Percentiles rank a stretch among this genome's conserved stretches.
Evolutionary conservation across 2,113 vertebrate species (phyloP).

Genomic region (Hippoglossus stenolepis): DNA sequence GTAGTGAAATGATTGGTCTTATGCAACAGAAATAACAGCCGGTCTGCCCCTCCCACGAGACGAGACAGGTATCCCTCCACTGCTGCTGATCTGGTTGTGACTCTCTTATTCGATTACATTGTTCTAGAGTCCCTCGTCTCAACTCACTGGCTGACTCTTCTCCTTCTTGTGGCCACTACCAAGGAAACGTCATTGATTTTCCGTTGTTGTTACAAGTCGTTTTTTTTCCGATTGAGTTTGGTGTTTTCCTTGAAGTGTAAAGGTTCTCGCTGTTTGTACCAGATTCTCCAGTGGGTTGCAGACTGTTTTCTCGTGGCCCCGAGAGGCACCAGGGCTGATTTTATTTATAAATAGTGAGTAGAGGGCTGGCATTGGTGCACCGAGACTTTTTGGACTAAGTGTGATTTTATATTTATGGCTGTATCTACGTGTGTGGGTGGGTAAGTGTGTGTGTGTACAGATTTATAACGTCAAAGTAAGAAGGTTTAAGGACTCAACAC

Average conservation of each 20-base stretch:
- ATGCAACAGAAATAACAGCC: too few species aligned
- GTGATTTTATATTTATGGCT: conserved; percentile 27
- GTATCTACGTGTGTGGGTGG: conserved; percentile 3
- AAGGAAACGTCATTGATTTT: conserved; percentile 68
- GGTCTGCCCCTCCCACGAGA: too few species aligned
- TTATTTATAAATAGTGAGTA: conserved; percentile 72
- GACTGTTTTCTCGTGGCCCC: conserved; percentile 58
- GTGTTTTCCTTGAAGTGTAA: conserved; percentile 65
- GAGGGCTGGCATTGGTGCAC: conserved; percentile 49
- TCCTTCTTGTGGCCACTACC: conserved; percentile 25
- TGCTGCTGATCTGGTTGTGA: conserved; percentile 17
- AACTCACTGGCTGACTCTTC: conserved; percentile 27
- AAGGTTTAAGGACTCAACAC: background rate
- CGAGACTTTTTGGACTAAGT: conserved; percentile 41
- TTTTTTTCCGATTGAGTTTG: background rate
- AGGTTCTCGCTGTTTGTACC: conserved; percentile 62
- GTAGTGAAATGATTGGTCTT: too few species aligned
- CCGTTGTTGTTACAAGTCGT: conserved; percentile 52
- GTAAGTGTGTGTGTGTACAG: background rate
- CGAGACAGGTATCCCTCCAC: conserved; percentile 2
- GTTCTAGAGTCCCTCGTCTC: conserved; percentile 34
- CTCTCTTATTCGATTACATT: conserved; percentile 36
- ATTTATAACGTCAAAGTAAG: background rate
- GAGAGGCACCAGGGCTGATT: conserved; percentile 54
- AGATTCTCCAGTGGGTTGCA: conserved; percentile 62